phyloP scores from a whole-genome alignment of 2,113 vertebrate genomes.

The Vulpes ferrilata region DNA sequence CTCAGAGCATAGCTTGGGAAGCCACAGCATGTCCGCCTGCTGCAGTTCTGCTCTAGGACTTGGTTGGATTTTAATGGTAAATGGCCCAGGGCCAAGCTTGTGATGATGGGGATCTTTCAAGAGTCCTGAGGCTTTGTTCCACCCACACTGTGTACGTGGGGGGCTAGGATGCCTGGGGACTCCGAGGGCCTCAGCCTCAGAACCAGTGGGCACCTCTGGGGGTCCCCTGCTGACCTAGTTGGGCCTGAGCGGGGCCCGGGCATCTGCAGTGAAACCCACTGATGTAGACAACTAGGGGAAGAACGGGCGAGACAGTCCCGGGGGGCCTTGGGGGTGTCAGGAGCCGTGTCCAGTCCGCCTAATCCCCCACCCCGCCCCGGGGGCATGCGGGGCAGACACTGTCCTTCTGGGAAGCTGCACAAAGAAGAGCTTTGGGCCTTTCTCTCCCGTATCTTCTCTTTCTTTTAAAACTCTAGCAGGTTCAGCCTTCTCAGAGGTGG shows the following conservation, averaged over 20 bases:
- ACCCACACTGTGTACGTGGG: no score
- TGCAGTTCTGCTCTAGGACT: neutral
- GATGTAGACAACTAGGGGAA: neutral
- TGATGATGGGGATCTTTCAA: neutral
- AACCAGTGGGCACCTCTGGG: neutral
- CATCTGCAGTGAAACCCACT: neutral
- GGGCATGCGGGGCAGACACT: rapidly evolving
- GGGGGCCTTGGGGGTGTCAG: no score
- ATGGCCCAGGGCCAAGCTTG: neutral
- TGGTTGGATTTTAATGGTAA: neutral
- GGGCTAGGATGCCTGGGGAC: neutral
- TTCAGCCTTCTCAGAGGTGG: neutral
- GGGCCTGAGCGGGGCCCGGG: neutral
- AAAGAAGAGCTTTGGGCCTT: neutral
- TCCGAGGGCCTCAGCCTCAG: neutral
- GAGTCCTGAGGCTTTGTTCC: neutral
- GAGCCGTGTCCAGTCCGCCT: no score
- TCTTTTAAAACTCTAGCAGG: neutral
- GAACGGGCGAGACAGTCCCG: neutral
- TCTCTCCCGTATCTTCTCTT: neutral
- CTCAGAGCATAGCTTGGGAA: neutral
- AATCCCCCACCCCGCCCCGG: neutral
- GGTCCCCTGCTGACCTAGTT: neutral
- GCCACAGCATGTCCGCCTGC: rapidly evolving
- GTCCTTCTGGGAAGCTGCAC: neutral